Percentiles rank a stretch among this genome's conserved stretches.
These are phyloP conservation scores for Scolanthus callimorphus DNA, from an alignment of 92 coral and sea anemone genomes.

Conservation along the genomic window DNA sequence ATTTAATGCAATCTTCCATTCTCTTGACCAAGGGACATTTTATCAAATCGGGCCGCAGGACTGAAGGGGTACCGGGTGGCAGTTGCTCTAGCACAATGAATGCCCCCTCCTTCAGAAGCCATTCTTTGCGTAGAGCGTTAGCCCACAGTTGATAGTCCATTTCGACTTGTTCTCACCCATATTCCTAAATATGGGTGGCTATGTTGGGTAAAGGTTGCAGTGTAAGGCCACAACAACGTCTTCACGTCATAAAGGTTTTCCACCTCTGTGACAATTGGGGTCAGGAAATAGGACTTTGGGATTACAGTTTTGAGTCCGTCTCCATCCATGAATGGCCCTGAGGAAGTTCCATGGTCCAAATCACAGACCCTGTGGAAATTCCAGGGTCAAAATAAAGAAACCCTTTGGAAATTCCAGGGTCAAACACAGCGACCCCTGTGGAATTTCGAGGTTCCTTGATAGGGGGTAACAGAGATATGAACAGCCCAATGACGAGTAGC, in stretches of 20 bases:
- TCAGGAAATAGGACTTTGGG: constrained; percentile 1
- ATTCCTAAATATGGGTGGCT: constrained; percentile 24
- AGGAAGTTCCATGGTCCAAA: too few species aligned
- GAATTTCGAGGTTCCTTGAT: too few species aligned
- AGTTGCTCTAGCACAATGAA: constrained; percentile 12
- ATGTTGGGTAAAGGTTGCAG: constrained; percentile 23
- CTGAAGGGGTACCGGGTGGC: constrained; percentile 5
- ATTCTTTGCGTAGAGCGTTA: constrained; percentile 16
- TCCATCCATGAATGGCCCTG: too few species aligned
- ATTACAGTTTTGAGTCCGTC: too few species aligned
- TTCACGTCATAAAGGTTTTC: too few species aligned
- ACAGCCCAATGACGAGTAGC: too few species aligned
- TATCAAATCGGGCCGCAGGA: constrained; percentile 14
- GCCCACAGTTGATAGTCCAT: constrained; percentile 35
- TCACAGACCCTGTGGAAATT: background rate
- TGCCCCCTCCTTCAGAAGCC: constrained; percentile 18
- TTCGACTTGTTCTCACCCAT: constrained; percentile 19
- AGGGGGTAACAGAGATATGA: too few species aligned
- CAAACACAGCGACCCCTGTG: too few species aligned
- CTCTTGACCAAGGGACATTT: constrained; percentile 12
- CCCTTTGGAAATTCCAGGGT: too few species aligned
- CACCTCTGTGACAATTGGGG: constrained; percentile 9
- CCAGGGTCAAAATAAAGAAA: too few species aligned
- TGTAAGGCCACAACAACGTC: constrained; percentile 28
- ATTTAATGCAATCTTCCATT: too few species aligned